Evolutionary conservation across 30 jellyfish, hydroid and myxozoan species (phyloP), one percentile per base, ranked within the genome.

Genomic region (Hydractinia symbiolongicarpus): DNA sequence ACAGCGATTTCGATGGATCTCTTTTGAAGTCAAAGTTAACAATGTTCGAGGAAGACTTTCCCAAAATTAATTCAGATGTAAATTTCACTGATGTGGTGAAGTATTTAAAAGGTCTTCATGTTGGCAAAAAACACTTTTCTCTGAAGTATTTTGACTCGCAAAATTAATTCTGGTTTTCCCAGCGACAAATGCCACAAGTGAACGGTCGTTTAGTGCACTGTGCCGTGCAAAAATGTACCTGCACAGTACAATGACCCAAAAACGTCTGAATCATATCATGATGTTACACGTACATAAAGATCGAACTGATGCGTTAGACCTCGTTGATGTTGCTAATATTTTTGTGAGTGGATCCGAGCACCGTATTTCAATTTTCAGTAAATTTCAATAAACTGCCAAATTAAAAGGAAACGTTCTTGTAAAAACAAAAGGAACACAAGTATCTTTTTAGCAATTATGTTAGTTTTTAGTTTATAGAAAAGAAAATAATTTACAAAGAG

Each of bases 111-210:
- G 2, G 83, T 19, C 77, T 76, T 76, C 84, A 76, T 56, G 84
- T 16, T 76, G 84, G 84, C 55, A 51, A 9, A 51, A 21, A 17
- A 6, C 8, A 79, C 84, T 76, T 20, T 8, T 76, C 9, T 76
- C 77, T 54, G 16, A 9, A 17, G 81, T 72, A 21, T 72, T 72
- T 10, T 1, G 15, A 3, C 77, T 56, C 77, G 84, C 84, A 40
- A 76, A 19, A 20, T 76, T 76, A 16, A 56, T 76, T 8, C 9
- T 76, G 84, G 15, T 50, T 10, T 76, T 0, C 50, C 76, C 84
- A 10, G 84, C 84, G 10, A 50, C 84, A 50, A 76, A 53, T 51
- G 83, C 76, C 44, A 51, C 84, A 76, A 76, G 84, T 72, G 62
- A 72, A 17, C 62, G 74, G 40, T 64, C 74, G 40, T 64, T 7